phyloP scores from a whole-genome alignment of 2,888 invertebrate genomes.

The Bembecia ichneumoniformis region DNA sequence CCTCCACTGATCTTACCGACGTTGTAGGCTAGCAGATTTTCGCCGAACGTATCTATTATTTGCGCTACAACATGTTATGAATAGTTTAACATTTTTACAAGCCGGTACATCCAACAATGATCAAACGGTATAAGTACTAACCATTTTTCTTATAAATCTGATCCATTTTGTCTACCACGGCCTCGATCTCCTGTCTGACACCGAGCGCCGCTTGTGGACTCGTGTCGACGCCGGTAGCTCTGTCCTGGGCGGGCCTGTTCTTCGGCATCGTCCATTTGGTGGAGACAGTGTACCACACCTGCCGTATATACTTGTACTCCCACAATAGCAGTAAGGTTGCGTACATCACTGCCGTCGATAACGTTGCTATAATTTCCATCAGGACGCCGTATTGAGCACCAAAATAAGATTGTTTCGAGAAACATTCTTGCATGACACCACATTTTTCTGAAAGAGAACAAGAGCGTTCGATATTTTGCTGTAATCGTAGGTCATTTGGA shows the following conservation, averaged over 20 bases:
- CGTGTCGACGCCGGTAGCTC: no score
- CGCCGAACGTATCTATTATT: constrained; percentile 36
- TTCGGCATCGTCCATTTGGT: constrained; percentile 8
- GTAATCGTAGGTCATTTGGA: no score
- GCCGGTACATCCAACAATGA: not conserved
- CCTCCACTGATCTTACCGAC: constrained; percentile 22
- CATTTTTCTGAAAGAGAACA: constrained; percentile 38
- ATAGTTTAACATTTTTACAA: not conserved
- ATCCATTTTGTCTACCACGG: constrained; percentile 25
- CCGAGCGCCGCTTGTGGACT: constrained; percentile 13
- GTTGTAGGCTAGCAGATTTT: constrained; percentile 33
- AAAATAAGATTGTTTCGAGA: constrained; percentile 31
- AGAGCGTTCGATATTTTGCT: not conserved
- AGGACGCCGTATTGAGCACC: constrained; percentile 25
- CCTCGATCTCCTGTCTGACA: constrained; percentile 21
- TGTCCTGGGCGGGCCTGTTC: no score
- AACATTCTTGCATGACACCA: constrained; percentile 50
- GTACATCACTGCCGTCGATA: constrained; percentile 26
- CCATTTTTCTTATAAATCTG: constrained; percentile 20
- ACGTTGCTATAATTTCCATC: constrained; percentile 32
- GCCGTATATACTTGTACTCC: constrained; percentile 37
- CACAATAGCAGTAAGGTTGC: constrained; percentile 31
- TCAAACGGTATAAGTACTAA: constrained; percentile 13
- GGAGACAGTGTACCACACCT: constrained; percentile 2
- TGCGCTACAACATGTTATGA: constrained; percentile 13